A percentile compares a stretch with the other conserved stretches of the same genome.
Conservation (phyloP, 2,888 invertebrate species). For the Chrysodeixis includens region DNA sequence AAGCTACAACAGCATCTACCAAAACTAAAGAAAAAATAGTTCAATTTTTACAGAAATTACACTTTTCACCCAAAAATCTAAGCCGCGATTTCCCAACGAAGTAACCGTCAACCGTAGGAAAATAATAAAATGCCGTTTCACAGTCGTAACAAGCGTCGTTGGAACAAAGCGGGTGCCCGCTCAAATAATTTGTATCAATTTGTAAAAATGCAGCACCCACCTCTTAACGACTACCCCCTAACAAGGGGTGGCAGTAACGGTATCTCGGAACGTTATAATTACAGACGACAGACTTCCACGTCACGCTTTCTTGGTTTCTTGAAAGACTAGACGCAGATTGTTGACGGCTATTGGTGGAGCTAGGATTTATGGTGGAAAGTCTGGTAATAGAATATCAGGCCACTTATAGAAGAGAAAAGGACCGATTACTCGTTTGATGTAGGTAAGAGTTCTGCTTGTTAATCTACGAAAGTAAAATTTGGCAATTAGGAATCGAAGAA, state of each 20-base stretch:
- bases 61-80: background rate
- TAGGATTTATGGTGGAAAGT: background rate
- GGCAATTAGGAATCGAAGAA: no score
- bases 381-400: background rate
- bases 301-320: slow-evolving; percentile 58
- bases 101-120: slow-evolving; percentile 66
- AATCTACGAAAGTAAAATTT: no score
- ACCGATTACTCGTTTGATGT: no score
- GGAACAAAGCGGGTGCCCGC: slow-evolving; percentile 88
- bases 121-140: slow-evolving; percentile 88
- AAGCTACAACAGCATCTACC: no score
- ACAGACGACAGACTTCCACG: slow-evolving; percentile 71
- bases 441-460: no score
- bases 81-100: slow-evolving; percentile 49
- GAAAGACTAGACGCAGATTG: slow-evolving; percentile 40
- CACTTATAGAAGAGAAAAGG: no score
- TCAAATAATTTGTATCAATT: slow-evolving; percentile 90
- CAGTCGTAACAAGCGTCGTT: slow-evolving; percentile 88
- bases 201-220: slow-evolving; percentile 87
- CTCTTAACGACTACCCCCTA: slow-evolving; percentile 69
- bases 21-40: no score
- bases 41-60: no score
- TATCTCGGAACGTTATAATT: slow-evolving; percentile 80
- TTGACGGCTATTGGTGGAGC: slow-evolving; percentile 14
- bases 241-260: slow-evolving; percentile 55